Percentiles rank a stretch among this genome's conserved stretches.
Conservation (phyloP, 1,140 invertebrate species). For the Euschistus heros region DNA sequence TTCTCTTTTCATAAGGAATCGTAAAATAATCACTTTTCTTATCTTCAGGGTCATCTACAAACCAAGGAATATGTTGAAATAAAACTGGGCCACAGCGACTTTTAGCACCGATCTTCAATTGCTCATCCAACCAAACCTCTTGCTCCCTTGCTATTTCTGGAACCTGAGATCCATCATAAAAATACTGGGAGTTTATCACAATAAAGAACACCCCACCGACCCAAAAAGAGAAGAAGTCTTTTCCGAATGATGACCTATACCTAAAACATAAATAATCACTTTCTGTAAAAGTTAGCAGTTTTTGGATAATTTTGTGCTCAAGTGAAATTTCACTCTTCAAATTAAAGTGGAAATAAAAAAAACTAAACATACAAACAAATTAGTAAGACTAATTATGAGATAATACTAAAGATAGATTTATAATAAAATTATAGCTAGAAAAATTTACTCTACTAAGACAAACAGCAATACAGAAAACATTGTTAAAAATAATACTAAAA, state of each 20-base stretch:
- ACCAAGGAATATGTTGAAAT: constrained; percentile 48
- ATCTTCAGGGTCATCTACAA: constrained; percentile 38
- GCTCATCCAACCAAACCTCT: constrained; percentile 37
- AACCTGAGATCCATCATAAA: constrained; percentile 33
- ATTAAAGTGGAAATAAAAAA: too few species aligned
- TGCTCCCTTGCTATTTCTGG: constrained; percentile 36
- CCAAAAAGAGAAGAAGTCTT: constrained; percentile 47
- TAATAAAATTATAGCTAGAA: too few species aligned
- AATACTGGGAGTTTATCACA: constrained; percentile 44
- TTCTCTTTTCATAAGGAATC: constrained; percentile 34
- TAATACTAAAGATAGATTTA: too few species aligned
- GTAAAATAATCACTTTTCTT: constrained; percentile 38
- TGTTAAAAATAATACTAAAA: too few species aligned
- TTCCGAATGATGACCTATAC: constrained; percentile 41
- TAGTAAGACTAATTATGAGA: too few species aligned
- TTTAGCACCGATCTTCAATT: constrained; percentile 30
- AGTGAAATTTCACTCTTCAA: too few species aligned
- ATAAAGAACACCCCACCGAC: constrained; percentile 43
- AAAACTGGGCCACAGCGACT: constrained; percentile 34
- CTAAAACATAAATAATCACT: constrained; percentile 25
- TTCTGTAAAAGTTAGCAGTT: too few species aligned
- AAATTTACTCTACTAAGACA: too few species aligned
- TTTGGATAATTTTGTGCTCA: too few species aligned
- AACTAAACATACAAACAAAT: too few species aligned
- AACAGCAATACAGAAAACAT: too few species aligned